Evolutionary conservation across 2,113 vertebrate genomes (phyloP), one percentile per base, ranked within the genome.

Genomic region (Callipepla squamata): DNA sequence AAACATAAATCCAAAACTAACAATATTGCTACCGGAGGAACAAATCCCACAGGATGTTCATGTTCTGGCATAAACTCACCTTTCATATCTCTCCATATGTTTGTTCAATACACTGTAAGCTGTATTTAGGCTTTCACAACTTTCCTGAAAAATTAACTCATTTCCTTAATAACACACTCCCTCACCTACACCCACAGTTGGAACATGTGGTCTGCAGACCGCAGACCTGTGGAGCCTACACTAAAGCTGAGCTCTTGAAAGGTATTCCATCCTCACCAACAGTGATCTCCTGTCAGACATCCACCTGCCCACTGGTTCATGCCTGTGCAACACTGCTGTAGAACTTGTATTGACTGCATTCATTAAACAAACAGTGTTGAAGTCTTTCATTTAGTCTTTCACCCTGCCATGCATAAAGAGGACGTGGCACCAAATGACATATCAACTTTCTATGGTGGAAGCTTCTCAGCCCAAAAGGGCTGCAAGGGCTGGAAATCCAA

Each of bases 231-330:
- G 23, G 34, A 1, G 1, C 26, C 32, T 7, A 26, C 30, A n/a
- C 36, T 69, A n/a, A 1, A 1, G 38, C 2, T 0, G 14, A 81
- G 45, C 30, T 40, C 36, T 26, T 11, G 45, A 51, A 72, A 66
- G 20, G 65, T 38, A 47, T 5, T 17, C 59, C 40, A 4, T 40
- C 34, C 40, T 20, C 1, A 0, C 42, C 1, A 0, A 23, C 21
- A 32, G 23, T 45, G 5, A 18, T 9, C 5, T 9, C 10, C 44
- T 28, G 0, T 47, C 38, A 32, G 18, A 32, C 1, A 1, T 11
- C 23, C 4, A 1, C 44, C 48, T 68, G 44, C n/a, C 48, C n/a
- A 42, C 36, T 0, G 0, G 55, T 28, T 79, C 55, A 17, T 4
- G 13, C n/a, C 50, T 28, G 3, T 76, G 47, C 48, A 61, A 1